Percentiles rank a stretch among this genome's conserved stretches.
These are phyloP conservation scores for Lateolabrax maculatus DNA, from an alignment of 2,797 vertebrate genomes.

Conservation along the genomic window DNA sequence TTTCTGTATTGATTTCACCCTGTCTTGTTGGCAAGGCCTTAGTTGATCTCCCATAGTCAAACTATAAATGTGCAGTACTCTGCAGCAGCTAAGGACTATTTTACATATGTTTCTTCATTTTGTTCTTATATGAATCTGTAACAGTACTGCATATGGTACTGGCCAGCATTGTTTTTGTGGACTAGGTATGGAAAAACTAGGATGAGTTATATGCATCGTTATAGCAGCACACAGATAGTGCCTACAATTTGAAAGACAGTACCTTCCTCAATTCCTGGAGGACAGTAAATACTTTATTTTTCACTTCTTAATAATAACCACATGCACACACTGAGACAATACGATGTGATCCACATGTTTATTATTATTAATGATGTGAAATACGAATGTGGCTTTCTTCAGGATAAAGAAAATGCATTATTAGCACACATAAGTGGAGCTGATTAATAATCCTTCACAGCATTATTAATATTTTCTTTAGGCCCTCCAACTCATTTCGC, in stretches of 20 bases:
- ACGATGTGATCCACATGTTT: slow-evolving; percentile 17
- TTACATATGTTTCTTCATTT: background rate
- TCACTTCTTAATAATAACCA: slow-evolving; percentile 57
- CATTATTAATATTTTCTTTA: background rate
- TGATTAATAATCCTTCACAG: background rate
- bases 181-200: slow-evolving; percentile 14
- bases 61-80: slow-evolving; percentile 37
- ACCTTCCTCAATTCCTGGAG: slow-evolving; percentile 51
- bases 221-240: background rate
- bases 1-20: slow-evolving; percentile 74
- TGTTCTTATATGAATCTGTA: background rate
- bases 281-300: slow-evolving; percentile 66
- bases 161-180: slow-evolving; percentile 23
- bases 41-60: slow-evolving; percentile 50
- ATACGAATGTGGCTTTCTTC: slow-evolving; percentile 34
- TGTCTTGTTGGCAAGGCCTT: slow-evolving; percentile 69
- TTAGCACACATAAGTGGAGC: slow-evolving; percentile 13
- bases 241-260: slow-evolving; percentile 40
- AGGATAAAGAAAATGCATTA: slow-evolving; percentile 34
- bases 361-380: slow-evolving; percentile 58
- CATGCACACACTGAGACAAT: slow-evolving; percentile 47
- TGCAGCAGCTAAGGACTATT: slow-evolving; percentile 19
- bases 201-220: slow-evolving; percentile 4
- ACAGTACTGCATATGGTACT: too few species aligned
- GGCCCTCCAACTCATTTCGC: background rate